phyloP scores from a whole-genome alignment of 2,113 vertebrate species.

The Thamnophis sirtalis region DNA sequence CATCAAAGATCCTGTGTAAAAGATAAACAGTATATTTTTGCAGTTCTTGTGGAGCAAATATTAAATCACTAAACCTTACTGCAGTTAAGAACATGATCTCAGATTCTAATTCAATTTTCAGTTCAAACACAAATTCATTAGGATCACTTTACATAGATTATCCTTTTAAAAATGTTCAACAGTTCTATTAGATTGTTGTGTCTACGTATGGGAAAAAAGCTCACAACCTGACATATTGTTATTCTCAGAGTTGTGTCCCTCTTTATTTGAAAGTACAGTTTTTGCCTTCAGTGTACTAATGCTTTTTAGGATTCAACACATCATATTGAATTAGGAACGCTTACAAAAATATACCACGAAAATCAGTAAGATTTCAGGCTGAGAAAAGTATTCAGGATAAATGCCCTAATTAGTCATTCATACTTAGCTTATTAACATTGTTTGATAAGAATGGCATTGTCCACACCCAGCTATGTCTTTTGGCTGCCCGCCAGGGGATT shows the following conservation, averaged over 20 bases:
- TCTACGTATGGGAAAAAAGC: not conserved
- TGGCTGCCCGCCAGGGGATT: conserved; percentile 13
- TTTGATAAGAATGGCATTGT: conserved; percentile 2
- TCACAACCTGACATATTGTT: not conserved
- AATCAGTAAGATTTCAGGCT: not conserved
- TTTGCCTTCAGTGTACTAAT: not conserved
- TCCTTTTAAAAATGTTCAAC: not conserved
- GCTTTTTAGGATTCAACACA: not conserved
- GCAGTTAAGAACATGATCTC: not conserved
- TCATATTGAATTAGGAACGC: not conserved
- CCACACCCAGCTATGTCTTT: conserved; percentile 5
- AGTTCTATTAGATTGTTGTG: not conserved
- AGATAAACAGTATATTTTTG: not conserved
- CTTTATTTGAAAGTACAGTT: not conserved
- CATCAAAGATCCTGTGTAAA: not conserved
- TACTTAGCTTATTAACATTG: not conserved
- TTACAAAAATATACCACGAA: not conserved
- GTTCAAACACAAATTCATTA: not conserved
- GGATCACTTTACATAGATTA: not conserved
- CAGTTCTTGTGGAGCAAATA: no score
- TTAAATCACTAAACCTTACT: not conserved
- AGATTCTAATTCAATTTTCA: not conserved
- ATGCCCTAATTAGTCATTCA: not conserved
- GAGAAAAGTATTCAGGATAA: not conserved
- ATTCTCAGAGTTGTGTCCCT: not conserved